These are phyloP conservation scores for Chirona hameri DNA, from an alignment of 2,888 invertebrate species.

Conservation along the genomic window DNA sequence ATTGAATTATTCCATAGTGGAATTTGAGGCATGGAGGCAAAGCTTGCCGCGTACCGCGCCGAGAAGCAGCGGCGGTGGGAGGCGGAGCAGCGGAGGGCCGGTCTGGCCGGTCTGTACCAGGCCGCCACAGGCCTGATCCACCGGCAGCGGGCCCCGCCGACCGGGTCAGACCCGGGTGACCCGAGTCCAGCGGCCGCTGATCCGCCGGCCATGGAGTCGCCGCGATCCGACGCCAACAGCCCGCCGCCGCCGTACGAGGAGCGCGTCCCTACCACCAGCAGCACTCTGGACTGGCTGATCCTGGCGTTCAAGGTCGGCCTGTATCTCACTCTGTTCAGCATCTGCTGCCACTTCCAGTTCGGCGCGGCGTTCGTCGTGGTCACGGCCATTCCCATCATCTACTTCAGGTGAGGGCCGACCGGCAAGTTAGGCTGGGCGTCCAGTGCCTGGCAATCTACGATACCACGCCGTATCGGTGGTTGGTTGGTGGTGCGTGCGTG, in stretches of 20 bases:
- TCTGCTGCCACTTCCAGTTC: constrained; percentile 79
- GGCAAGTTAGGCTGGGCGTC: no score
- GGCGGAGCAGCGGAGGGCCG: background rate
- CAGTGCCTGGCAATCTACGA: no score
- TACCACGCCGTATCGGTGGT: no score
- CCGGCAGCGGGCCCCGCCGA: background rate
- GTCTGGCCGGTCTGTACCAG: background rate
- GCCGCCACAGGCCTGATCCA: background rate
- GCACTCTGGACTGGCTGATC: constrained; percentile 32
- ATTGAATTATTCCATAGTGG: no score
- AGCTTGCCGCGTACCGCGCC: constrained; percentile 28
- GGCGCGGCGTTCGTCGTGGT: constrained; percentile 84
- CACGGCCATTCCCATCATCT: constrained; percentile 73
- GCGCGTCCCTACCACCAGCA: no score
- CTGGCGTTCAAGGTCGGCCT: constrained; percentile 59
- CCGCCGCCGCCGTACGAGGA: background rate
- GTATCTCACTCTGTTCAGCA: constrained; percentile 69
- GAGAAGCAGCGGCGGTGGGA: background rate
- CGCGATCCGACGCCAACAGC: background rate
- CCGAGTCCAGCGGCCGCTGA: background rate
- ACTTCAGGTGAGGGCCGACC: constrained; percentile 44
- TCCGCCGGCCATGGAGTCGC: background rate
- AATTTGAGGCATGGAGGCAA: constrained; percentile 8
- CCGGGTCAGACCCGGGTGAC: background rate
- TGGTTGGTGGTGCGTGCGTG: no score